Evolutionary conservation across 2,888 invertebrate genomes (phyloP), one percentile per base, ranked within the genome.

Genomic region (Lypha dubia): DNA sequence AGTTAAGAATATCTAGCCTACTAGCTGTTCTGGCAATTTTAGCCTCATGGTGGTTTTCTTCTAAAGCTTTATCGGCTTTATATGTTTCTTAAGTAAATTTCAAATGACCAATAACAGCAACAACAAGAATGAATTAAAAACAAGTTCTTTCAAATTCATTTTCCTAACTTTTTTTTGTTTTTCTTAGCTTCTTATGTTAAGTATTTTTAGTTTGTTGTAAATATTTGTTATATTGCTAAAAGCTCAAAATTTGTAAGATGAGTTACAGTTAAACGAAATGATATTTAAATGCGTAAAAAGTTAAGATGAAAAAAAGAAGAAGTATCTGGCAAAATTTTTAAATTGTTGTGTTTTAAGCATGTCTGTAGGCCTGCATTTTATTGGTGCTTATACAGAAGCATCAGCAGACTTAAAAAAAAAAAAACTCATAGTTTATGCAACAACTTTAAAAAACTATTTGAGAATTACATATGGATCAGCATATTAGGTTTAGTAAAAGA

Each of bases 51-150:
- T 75, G 81, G 68, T 56, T 75, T 79, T 73, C 77, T 81, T 81
- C 77, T 79, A 74, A 77, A 81, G 84, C 84, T 68, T 84, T 81
- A 84, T 84, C 84, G 81, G 84, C 84, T 81, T 84, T 74, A 81
- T 73, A 77, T 81, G 73, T 81, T 80, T n/a, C n/a, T 77, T 67
- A 74, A 84, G 77, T 79, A 65, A 81, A 41, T 77, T 81, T 80
- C 38, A 71, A 74, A 79, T 79, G 62, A 74, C 63, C 56, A 74
- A 68, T 62, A 74, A 73, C 32, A 68, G 17, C 68, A 74, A 68
- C 68, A 32, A 49, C 32, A 79, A 56, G 49, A 76, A 83, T 81
- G 84, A 81, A 81, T 84, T 84, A 84, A 84, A 84, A 84, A 81
- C 81, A 81, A 84, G 84, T 81, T 81, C 77, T 81, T 81, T 70